phyloP scores from a whole-genome alignment of 2,888 invertebrate species.

The Dysmachus trigonus region DNA sequence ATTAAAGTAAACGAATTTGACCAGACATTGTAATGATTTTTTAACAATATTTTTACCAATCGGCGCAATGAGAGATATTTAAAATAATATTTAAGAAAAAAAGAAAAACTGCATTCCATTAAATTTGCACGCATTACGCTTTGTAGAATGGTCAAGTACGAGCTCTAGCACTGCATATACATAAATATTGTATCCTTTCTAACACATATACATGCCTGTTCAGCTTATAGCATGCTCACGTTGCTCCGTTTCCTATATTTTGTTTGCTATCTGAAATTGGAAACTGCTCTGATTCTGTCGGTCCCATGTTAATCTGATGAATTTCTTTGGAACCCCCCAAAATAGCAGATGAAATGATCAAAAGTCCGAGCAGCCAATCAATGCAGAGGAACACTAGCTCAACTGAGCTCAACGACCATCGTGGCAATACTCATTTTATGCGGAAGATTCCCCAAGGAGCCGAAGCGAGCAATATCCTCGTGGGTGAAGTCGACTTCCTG shows the following conservation, averaged over 20 bases:
- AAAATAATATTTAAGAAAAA: slow-evolving; percentile 19
- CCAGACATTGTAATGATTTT: not conserved
- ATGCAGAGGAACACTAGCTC: slow-evolving; percentile 83
- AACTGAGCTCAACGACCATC: slow-evolving; percentile 70
- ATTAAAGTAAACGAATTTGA: not conserved
- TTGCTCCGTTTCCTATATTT: not conserved
- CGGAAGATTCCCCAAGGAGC: slow-evolving; percentile 96
- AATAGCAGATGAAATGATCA: slow-evolving; percentile 72
- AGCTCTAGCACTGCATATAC: not conserved
- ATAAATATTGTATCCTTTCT: not conserved
- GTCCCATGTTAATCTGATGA: not conserved
- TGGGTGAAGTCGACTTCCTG: slow-evolving; percentile 96
- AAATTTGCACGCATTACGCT: slow-evolving; percentile 13
- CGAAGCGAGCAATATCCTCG: slow-evolving; percentile 96
- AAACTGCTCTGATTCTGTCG: not conserved
- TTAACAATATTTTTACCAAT: not conserved
- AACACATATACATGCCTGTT: not conserved
- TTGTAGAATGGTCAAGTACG: not conserved
- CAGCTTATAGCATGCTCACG: not conserved
- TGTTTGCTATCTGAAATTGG: not conserved
- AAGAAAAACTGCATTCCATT: slow-evolving; percentile 16
- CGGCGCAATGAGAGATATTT: slow-evolving; percentile 48
- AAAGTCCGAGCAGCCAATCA: slow-evolving; percentile 83
- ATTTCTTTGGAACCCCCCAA: slow-evolving; percentile 34
- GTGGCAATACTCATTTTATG: slow-evolving; percentile 92